Percentiles rank a stretch among this genome's conserved stretches.
Conservation (phyloP, 2,888 invertebrate species). For the Pantelozetes paolii region DNA sequence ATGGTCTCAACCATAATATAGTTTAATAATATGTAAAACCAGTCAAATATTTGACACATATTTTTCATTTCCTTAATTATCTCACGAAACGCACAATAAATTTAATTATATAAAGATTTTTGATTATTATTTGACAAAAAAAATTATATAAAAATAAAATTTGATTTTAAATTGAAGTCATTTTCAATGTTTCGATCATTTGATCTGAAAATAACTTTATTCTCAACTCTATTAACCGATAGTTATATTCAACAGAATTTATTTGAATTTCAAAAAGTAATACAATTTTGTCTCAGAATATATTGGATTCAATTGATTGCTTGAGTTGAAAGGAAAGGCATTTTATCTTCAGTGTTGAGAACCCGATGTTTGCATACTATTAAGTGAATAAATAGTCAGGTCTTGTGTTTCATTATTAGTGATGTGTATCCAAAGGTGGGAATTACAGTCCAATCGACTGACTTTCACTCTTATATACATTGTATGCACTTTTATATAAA, state of each 20-base stretch:
- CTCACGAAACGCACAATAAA: background rate
- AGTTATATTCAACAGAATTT: background rate
- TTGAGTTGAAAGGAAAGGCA: background rate
- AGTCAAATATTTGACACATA: slow-evolving; percentile 1
- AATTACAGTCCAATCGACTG: background rate
- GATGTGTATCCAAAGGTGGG: slow-evolving; percentile 18
- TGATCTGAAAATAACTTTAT: too few species aligned
- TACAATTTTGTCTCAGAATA: slow-evolving; percentile 20
- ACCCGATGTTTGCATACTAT: slow-evolving; percentile 19
- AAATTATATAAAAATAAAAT: too few species aligned
- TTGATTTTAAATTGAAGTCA: too few species aligned
- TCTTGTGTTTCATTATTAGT: slow-evolving; percentile 29
- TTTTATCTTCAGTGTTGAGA: slow-evolving; percentile 21
- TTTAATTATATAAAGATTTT: too few species aligned
- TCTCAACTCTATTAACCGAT: too few species aligned
- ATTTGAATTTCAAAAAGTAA: background rate
- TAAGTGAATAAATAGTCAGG: slow-evolving; percentile 25
- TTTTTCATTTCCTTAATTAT: slow-evolving; percentile 10
- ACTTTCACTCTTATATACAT: too few species aligned
- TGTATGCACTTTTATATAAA: background rate
- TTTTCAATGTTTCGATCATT: too few species aligned
- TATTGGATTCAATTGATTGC: slow-evolving; percentile 34
- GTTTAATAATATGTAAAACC: background rate
- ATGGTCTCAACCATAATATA: too few species aligned
- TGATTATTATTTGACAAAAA: too few species aligned